These are phyloP conservation scores for Epizoanthus illoricatus DNA, from an alignment of 92 coral and sea anemone species.

Conservation along the genomic window DNA sequence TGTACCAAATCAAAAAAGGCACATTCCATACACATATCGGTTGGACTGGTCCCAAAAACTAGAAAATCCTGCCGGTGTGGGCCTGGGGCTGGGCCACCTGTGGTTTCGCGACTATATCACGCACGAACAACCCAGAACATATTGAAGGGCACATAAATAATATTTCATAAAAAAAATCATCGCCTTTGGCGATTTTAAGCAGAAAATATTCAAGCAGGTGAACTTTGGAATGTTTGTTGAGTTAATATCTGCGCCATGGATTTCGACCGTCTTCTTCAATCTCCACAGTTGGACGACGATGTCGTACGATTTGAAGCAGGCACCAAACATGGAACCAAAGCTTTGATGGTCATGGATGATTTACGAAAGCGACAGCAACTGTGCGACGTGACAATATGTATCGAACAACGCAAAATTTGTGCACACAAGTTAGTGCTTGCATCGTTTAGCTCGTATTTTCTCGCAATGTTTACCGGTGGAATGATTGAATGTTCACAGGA, in stretches of 20 bases:
- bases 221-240: no score
- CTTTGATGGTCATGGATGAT: constrained; percentile 90
- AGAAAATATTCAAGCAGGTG: no score
- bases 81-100: no score
- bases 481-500: constrained; percentile 70
- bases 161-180: no score
- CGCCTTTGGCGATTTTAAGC: no score
- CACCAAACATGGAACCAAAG: constrained; percentile 86
- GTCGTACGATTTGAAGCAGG: constrained; percentile 76
- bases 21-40: no score
- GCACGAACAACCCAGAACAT: no score
- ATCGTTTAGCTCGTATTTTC: constrained; percentile 80
- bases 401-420: constrained; percentile 54
- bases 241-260: constrained; percentile 48
- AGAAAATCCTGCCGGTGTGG: no score
- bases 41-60: no score
- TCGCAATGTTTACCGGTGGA: constrained; percentile 87
- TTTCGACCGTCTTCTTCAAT: constrained; percentile 68
- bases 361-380: constrained; percentile 69
- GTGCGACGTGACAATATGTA: constrained; percentile 81
- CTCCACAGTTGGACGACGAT: constrained; percentile 66
- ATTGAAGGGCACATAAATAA: no score
- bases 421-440: constrained; percentile 78
- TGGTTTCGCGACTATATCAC: no score
- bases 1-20: no score